phyloP scores from a whole-genome alignment of 2,797 vertebrate genomes.

The Dendrocincla tyrannina region DNA sequence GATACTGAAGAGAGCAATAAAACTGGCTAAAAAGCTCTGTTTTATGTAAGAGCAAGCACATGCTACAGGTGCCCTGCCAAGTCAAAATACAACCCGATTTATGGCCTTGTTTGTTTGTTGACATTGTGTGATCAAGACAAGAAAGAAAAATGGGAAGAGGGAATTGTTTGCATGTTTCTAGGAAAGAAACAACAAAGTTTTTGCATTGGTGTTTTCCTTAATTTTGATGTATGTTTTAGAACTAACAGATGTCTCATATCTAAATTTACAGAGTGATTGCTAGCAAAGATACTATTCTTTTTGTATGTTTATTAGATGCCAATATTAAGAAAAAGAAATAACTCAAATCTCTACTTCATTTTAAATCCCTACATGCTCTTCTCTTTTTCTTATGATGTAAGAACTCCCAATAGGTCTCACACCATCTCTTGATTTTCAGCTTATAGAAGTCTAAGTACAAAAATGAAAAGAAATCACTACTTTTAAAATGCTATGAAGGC shows the following conservation, averaged over 20 bases:
- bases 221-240: slow-evolving; percentile 7
- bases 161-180: slow-evolving; percentile 17
- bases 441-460: not conserved
- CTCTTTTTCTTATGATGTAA: not conserved
- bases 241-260: not conserved
- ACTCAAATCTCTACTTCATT: not conserved
- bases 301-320: not conserved
- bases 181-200: not conserved
- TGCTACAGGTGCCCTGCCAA: slow-evolving; percentile 46
- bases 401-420: not conserved
- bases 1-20: slow-evolving; percentile 27
- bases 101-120: slow-evolving; percentile 61
- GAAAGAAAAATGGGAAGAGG: slow-evolving; percentile 20
- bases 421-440: not conserved
- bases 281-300: not conserved
- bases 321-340: not conserved
- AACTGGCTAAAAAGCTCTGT: slow-evolving; percentile 11
- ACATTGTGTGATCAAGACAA: slow-evolving; percentile 26
- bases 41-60: slow-evolving; percentile 35
- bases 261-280: not conserved
- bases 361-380: not conserved
- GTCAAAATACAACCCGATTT: slow-evolving; percentile 33
- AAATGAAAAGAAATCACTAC: not conserved
- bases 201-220: not conserved
- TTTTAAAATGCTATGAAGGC: not conserved